Base-by-base conservation (phyloP, 2,888 invertebrate species). In the Nephrotoma guestfalica region DNA sequence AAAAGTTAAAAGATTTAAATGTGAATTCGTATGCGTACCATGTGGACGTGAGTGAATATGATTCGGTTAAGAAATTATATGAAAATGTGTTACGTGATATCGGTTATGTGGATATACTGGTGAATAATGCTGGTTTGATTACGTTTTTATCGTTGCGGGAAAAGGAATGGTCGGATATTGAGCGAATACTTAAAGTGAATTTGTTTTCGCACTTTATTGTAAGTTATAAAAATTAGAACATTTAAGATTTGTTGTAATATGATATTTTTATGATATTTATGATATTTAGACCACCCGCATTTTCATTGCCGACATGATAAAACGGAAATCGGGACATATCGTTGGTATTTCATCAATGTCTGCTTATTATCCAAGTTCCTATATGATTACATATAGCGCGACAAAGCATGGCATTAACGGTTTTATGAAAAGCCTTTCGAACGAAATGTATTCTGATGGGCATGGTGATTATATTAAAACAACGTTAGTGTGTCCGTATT, bases 61-160 rank as follows among this genome's bases (percentile, higher is more conserved):
- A 86, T n/a, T 84, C 83, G 18, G 42, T 88, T 0, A 41, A 84
- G 15, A 13, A 83, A 41, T 43, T 88, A 13, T 86, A 87, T 43
- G n/a, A 86, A 13, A 30, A 87, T 15, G 85, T 89, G 7, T 86
- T 86, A 45, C 51, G 42, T 2, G 86, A 86, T 41, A 87, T 92
- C 88, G 92, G 92, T 4, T 90, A 91, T 0, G 91, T 92, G 9
- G 92, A 92, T 86, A 91, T 92, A 86, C 88, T 92, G 86, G 90
- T 92, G 2, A 92, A 92, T 88, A 92, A 92, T 89, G 92, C 92
- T 0, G 92, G 92, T 1, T 88, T 90, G 3, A 91, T 92, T 89
- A 91, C 91, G 86, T 90, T 91, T 88, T 90, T 91, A 42, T 90
- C 90, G 13, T 90, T 92, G 7, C 90, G 91, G 4, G 90, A 91